phyloP scores from a whole-genome alignment of 1,140 invertebrate genomes.

The Melitaea cinxia region DNA sequence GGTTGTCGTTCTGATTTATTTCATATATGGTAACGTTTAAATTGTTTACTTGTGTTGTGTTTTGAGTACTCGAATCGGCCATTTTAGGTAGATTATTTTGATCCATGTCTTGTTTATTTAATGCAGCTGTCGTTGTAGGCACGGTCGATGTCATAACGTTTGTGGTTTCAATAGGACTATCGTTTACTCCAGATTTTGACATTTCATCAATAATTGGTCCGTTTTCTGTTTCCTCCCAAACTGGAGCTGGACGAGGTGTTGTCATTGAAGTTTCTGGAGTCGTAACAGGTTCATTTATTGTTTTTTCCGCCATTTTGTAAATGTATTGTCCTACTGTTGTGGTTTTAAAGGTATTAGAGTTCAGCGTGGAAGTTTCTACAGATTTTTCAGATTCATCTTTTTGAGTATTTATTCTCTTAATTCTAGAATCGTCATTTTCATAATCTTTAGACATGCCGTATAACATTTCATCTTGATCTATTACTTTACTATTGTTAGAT shows the following conservation, averaged over 20 bases:
- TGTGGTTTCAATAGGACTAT: constrained; percentile 4
- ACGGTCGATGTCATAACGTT: constrained; percentile 12
- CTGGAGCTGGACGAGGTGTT: constrained; percentile 54
- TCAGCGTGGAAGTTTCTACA: constrained; percentile 20
- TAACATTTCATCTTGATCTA: constrained; percentile 56
- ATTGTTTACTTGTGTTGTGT: constrained; percentile 55
- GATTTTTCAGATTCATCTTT: constrained; percentile 31
- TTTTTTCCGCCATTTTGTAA: constrained; percentile 51
- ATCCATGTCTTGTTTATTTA: constrained; percentile 2
- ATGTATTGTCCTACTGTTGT: constrained; percentile 65
- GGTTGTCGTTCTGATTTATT: constrained; percentile 56
- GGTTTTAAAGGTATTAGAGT: constrained; percentile 43
- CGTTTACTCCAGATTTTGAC: constrained; percentile 25
- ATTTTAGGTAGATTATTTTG: constrained; percentile 21
- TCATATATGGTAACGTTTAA: constrained; percentile 72
- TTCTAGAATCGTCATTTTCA: constrained; percentile 61
- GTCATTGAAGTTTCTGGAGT: constrained; percentile 15
- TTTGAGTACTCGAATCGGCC: constrained; percentile 29
- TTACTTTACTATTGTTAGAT: constrained; percentile 50
- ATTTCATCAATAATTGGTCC: constrained; percentile 40
- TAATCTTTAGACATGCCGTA: constrained; percentile 69
- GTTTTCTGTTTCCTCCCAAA: constrained; percentile 65
- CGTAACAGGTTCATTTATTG: constrained; percentile 23
- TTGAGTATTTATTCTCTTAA: constrained; percentile 70
- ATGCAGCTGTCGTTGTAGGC: constrained; percentile 23